Evolutionary conservation across 2,113 vertebrate species (phyloP).

Genomic region (Manacus vitellinus): DNA sequence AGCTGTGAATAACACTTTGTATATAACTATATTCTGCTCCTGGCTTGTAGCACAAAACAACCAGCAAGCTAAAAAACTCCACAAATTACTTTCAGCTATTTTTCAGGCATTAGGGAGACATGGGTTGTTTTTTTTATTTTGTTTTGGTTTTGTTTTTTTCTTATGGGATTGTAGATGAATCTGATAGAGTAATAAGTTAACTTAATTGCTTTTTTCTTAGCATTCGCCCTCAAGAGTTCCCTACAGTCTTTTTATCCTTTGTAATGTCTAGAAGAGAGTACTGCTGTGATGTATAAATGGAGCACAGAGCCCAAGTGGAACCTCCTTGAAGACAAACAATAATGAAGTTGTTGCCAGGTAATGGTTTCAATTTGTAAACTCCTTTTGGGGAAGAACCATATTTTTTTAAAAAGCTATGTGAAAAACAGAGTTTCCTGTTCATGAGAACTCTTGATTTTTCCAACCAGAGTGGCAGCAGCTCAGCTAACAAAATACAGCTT

Average conservation of each 20-base stretch:
- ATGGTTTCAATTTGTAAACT: slow-evolving; percentile 3
- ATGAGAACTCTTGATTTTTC: not conserved
- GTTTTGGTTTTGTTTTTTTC: not conserved
- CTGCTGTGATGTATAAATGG: not conserved
- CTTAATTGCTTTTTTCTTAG: not conserved
- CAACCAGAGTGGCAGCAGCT: not conserved
- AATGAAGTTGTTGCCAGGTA: not conserved
- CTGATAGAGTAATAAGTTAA: not conserved
- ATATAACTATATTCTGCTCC: not conserved
- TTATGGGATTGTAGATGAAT: not conserved
- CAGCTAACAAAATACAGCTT: not conserved
- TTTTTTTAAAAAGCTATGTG: not conserved
- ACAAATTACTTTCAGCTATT: not conserved
- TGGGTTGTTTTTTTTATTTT: not conserved
- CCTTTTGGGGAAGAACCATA: not conserved
- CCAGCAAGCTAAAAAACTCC: not conserved
- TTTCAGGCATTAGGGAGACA: not conserved
- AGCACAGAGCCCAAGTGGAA: not conserved
- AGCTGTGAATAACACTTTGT: not conserved
- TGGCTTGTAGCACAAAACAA: not conserved
- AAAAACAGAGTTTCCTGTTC: not conserved
- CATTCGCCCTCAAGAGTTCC: not conserved
- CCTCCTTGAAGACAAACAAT: not conserved
- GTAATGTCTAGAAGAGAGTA: not conserved
- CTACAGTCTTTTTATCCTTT: not conserved